Evolutionary conservation across 2,888 invertebrate genomes (phyloP).

Genomic region (Panorpa germanica): DNA sequence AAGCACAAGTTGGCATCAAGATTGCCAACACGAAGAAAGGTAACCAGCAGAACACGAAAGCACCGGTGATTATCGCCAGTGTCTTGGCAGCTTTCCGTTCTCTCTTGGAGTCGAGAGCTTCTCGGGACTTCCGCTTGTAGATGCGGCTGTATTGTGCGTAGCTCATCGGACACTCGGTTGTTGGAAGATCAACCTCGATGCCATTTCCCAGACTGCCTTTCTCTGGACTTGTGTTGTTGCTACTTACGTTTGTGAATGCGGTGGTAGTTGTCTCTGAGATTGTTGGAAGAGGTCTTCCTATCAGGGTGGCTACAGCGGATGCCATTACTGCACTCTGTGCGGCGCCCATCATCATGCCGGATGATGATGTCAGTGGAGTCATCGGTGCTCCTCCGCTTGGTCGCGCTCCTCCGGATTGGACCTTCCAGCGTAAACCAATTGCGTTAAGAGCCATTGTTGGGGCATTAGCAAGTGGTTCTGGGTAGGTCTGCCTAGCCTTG

Average conservation of each 20-base stretch:
- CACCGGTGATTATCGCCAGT: constrained; percentile 79
- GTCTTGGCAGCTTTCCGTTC: constrained; percentile 81
- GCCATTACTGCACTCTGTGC: constrained; percentile 55
- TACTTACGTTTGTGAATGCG: constrained; percentile 52
- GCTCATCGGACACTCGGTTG: constrained; percentile 29
- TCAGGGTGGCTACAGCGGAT: constrained; percentile 50
- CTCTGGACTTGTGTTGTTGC: constrained; percentile 57
- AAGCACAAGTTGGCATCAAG: constrained; percentile 62
- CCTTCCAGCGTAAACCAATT: constrained; percentile 14
- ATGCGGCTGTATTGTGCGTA: constrained; percentile 20
- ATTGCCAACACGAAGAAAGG: constrained; percentile 86
- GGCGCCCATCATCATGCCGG: constrained; percentile 10
- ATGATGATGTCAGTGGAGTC: too few relatives aligned
- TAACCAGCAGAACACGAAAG: constrained; percentile 86
- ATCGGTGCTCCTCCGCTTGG: too few relatives aligned
- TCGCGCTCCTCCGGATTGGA: too few relatives aligned
- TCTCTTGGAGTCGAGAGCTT: constrained; percentile 32
- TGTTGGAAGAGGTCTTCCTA: constrained; percentile 50
- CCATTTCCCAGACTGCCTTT: constrained; percentile 52
- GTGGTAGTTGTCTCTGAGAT: constrained; percentile 46
- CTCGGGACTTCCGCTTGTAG: constrained; percentile 12
- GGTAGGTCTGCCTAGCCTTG: constrained; percentile 14
- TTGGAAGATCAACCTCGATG: constrained; percentile 37
- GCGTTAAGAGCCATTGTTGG: constrained; percentile 14
- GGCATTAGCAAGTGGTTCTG: constrained; percentile 14